Conservation (phyloP, 2,113 vertebrate genomes). For the Sebastes schlegelii region DNA sequence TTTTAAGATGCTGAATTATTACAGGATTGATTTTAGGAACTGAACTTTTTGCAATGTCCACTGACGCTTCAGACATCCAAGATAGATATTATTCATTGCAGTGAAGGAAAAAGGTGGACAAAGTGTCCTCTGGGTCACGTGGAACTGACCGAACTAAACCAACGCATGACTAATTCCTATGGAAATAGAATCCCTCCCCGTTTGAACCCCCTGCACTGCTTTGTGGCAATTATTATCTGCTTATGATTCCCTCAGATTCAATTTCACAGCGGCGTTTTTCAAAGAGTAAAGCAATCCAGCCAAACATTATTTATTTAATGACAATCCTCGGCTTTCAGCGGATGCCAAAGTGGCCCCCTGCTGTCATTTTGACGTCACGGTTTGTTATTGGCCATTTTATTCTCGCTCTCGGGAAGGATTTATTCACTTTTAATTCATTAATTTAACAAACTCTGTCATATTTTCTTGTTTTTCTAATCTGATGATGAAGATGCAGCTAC, state of each 20-base stretch:
- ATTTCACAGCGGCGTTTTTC: constrained; percentile 44
- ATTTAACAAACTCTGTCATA: constrained; percentile 5
- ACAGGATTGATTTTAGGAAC: neutral
- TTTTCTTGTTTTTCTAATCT: constrained; percentile 24
- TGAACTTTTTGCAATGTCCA: neutral
- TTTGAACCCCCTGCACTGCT: constrained; percentile 16
- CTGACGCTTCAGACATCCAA: neutral
- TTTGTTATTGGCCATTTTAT: constrained; percentile 18
- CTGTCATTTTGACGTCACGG: constrained; percentile 8
- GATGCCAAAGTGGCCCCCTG: constrained; percentile 24
- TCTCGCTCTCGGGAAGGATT: neutral
- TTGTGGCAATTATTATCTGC: constrained; percentile 42
- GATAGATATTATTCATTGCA: neutral
- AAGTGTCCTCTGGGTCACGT: neutral
- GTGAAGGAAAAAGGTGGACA: neutral
- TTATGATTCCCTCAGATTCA: constrained; percentile 33
- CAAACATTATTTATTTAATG: constrained; percentile 56
- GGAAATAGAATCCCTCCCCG: constrained; percentile 8
- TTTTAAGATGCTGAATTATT: neutral
- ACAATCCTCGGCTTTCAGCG: constrained; percentile 32
- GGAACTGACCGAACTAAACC: neutral
- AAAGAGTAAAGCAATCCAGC: constrained; percentile 30
- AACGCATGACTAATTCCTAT: constrained; percentile 14
- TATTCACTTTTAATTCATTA: constrained; percentile 31
- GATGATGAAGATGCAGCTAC: constrained; percentile 13